These are phyloP conservation scores for Myopa tessellatipennis DNA, from an alignment of 2,888 invertebrate species.

Conservation along the genomic window DNA sequence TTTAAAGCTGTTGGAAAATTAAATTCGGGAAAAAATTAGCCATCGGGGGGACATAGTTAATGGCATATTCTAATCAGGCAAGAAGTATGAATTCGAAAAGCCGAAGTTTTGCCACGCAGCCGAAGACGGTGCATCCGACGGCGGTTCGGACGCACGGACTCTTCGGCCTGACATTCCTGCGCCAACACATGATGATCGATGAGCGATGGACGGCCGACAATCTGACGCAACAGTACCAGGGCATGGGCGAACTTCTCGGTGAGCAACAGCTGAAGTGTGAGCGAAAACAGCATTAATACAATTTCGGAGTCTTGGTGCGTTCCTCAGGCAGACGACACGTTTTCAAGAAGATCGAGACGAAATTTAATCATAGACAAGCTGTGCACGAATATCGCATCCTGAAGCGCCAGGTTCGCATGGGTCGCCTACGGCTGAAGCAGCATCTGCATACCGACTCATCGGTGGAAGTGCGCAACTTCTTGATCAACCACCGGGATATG, in stretches of 20 bases:
- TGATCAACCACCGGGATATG: conserved; percentile 63
- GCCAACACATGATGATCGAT: conserved; percentile 63
- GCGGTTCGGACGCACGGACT: conserved; percentile 62
- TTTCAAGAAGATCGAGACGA: conserved; percentile 57
- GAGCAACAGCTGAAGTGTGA: conserved; percentile 39
- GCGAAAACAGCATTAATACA: not conserved
- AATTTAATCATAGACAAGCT: conserved; percentile 55
- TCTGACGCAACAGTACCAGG: conserved; percentile 62
- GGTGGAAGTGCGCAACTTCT: conserved; percentile 58
- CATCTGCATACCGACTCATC: conserved; percentile 57
- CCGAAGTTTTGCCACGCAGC: conserved; percentile 24
- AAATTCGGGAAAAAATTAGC: not conserved
- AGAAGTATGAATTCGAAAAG: not conserved
- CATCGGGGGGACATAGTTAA: not conserved
- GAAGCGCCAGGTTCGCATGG: conserved; percentile 61
- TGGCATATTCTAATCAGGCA: not conserved
- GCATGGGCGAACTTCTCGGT: conserved; percentile 62
- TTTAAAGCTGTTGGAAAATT: not conserved
- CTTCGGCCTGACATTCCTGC: conserved; percentile 62
- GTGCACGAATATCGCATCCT: conserved; percentile 54
- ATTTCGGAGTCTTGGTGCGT: not conserved
- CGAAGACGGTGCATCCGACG: conserved; percentile 60
- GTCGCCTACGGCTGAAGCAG: conserved; percentile 59
- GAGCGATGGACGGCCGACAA: conserved; percentile 61
- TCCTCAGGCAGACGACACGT: conserved; percentile 55